Base-by-base conservation (phyloP, 2,113 vertebrate species). In the Macroglossus sobrinus region DNA sequence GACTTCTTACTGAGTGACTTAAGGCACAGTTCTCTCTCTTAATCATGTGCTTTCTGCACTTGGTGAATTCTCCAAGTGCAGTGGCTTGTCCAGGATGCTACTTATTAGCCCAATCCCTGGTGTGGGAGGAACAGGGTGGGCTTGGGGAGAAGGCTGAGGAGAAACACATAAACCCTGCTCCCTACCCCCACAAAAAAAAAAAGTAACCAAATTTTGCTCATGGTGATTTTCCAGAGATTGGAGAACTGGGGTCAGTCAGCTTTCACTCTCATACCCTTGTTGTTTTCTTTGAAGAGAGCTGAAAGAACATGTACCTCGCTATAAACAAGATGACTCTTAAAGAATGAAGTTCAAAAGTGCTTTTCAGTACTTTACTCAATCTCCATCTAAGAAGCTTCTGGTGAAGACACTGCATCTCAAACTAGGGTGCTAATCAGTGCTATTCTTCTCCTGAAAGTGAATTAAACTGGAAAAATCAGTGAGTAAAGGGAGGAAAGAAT, bases 341-440 rank as follows among this genome's bases (percentile, higher is more conserved):
- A 95, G 94, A 98, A 97, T 93, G 64, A 98, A 97, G 93, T 95
- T 97, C 94, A 92, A 47, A 97, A 97, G 75, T 81, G 68, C 80
- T 94, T 93, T 97, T 97, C 92, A 97, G 69, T n/a, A 78, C 66
- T 95, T 97, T 75, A 78, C 16, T 12, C 26, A 30, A 72, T 1
- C 7, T 95, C 59, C 35, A 89, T 63, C 40, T 72, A 71, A 76
- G 35, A 18, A 71, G 61, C 24, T 84, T 97, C 80, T 93, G 38
- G 94, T 12, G 85, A 74, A n/a, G 80, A 92, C 93, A 89, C n/a
- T 61, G 7, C 8, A 1, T 21, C 11, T 53, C 45, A 53, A 35
- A 14, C 18, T 4, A 66, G 82, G 21, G 63, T 96, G 90, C 89
- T 95, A 33, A 57, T 21, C 38, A 61, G 21, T 22, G 7, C 33